Evolutionary conservation across 2,888 invertebrate genomes (phyloP).

Genomic region (Petrolisthes manimaculis): DNA sequence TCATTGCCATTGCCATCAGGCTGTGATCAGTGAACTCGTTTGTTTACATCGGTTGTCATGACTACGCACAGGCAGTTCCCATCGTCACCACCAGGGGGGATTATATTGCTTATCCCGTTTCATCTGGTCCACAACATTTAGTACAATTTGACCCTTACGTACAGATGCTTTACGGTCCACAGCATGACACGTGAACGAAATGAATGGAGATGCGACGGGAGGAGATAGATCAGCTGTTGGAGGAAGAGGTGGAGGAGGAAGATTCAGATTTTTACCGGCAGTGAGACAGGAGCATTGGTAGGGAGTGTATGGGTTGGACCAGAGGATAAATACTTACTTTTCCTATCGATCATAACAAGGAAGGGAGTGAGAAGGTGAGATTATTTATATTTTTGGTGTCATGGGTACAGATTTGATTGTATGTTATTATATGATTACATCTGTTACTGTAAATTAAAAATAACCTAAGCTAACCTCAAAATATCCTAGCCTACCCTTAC

Average conservation of each 20-base stretch:
- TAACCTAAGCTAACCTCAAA: too few species aligned
- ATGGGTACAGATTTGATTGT: not conserved
- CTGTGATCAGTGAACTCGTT: not conserved
- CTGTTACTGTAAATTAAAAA: too few species aligned
- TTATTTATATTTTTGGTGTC: not conserved
- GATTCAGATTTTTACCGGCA: constrained; percentile 10
- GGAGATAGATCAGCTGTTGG: constrained; percentile 14
- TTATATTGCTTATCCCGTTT: not conserved
- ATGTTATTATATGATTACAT: too few species aligned
- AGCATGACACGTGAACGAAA: not conserved
- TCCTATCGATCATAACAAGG: not conserved
- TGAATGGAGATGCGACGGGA: not conserved
- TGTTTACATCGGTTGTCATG: constrained; percentile 18
- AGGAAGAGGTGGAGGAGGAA: too few species aligned
- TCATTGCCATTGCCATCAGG: not conserved
- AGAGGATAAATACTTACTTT: not conserved
- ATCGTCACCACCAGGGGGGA: not conserved
- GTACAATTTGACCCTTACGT: not conserved
- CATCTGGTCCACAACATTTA: not conserved
- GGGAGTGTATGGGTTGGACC: constrained; percentile 9
- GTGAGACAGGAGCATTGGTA: constrained; percentile 12
- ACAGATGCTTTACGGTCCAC: not conserved
- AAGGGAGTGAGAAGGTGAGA: not conserved
- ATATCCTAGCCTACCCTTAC: too few species aligned
- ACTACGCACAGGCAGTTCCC: not conserved